Evolutionary conservation across 2,888 invertebrate species (phyloP).

Genomic region (Melinaea marsaeus): DNA sequence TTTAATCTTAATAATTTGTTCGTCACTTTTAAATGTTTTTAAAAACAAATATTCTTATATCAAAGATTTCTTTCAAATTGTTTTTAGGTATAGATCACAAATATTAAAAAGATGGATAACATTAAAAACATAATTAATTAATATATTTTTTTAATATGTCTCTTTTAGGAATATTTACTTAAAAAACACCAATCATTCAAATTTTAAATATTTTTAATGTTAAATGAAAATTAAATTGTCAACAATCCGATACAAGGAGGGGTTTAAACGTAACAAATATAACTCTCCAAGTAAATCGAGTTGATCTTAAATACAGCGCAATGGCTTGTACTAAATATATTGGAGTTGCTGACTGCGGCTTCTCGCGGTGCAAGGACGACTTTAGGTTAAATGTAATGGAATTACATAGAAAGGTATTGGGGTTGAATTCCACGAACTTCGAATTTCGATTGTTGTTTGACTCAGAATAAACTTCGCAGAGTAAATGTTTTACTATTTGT

Average conservation of each 20-base stretch:
- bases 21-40: no score
- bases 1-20: no score
- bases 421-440: not conserved
- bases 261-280: conserved; percentile 29
- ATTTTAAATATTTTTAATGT: no score
- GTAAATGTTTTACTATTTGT: no score
- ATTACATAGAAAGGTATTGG: conserved; percentile 13
- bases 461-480: not conserved
- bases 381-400: conserved; percentile 25
- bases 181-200: no score
- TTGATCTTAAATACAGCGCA: conserved; percentile 34
- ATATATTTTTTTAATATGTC: not conserved
- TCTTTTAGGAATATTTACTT: no score
- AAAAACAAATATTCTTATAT: no score
- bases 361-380: conserved; percentile 21
- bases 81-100: no score
- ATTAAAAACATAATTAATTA: no score
- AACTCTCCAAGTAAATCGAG: conserved; percentile 28
- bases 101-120: no score
- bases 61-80: no score
- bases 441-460: not conserved
- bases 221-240: conserved; percentile 1
- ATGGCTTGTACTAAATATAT: conserved; percentile 35
- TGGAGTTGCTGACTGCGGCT: conserved; percentile 27
- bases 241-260: conserved; percentile 4